phyloP scores from a whole-genome alignment of 2,888 invertebrate genomes.

The Lycocerus yunnanus region DNA sequence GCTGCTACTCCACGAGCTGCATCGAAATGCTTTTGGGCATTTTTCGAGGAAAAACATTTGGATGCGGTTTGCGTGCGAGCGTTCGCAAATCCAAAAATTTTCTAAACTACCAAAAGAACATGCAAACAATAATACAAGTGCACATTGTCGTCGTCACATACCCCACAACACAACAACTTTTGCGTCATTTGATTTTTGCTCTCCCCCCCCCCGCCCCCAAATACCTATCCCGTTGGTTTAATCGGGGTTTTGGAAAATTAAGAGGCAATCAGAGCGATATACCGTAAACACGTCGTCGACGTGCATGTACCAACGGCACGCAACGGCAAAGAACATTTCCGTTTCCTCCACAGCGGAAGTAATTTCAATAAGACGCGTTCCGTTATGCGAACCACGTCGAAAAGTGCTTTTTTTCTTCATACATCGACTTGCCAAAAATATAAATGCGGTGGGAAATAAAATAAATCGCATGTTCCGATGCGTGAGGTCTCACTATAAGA shows the following conservation, averaged over 20 bases:
- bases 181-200: not conserved
- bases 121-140: not conserved
- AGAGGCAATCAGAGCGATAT: not conserved
- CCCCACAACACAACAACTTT: not conserved
- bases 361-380: constrained; percentile 36
- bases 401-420: not conserved
- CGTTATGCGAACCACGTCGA: not conserved
- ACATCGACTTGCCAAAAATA: constrained; percentile 28
- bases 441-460: constrained; percentile 45
- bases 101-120: not conserved
- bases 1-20: not conserved
- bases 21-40: not conserved
- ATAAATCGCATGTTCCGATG: constrained; percentile 52
- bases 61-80: not conserved
- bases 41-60: not conserved
- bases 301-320: constrained; percentile 12
- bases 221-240: too few relatives aligned
- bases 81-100: not conserved
- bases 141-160: not conserved
- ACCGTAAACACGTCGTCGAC: not conserved
- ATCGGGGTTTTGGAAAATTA: not conserved
- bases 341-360: constrained; percentile 47
- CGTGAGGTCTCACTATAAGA: constrained; percentile 49
- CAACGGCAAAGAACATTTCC: constrained; percentile 38
- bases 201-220: not conserved